These are phyloP conservation scores for Sorex maritimensis DNA, from an alignment of 2,797 vertebrate species.

Conservation along the genomic window DNA sequence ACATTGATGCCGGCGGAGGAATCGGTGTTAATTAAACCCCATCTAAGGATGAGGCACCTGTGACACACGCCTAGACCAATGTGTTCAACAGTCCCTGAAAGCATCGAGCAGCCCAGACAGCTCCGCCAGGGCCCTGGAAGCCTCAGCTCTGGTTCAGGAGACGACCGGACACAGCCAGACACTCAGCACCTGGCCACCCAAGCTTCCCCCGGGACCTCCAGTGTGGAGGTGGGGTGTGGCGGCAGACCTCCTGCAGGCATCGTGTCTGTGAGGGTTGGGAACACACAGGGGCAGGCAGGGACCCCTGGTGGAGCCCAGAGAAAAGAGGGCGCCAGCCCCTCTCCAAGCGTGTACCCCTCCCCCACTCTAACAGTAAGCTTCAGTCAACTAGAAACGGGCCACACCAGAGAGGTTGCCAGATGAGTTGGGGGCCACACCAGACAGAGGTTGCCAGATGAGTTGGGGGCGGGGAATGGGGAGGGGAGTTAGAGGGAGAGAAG, in stretches of 20 bases:
- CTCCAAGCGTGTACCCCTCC: neutral
- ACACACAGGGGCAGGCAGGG: neutral
- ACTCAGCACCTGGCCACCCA: neutral
- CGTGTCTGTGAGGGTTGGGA: neutral
- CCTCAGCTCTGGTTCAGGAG: neutral
- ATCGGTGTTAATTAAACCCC: too few species aligned
- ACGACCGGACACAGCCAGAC: neutral
- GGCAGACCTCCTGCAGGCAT: fast-evolving
- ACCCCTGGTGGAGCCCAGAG: neutral
- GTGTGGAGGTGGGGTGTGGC: too few species aligned
- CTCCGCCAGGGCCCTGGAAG: neutral
- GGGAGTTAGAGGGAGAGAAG: too few species aligned
- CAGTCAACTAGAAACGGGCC: neutral
- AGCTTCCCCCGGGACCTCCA: neutral
- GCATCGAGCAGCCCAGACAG: neutral
- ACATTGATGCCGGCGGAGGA: neutral
- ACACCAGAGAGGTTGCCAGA: neutral
- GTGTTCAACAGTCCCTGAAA: too few species aligned
- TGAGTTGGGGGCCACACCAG: neutral
- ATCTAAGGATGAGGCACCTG: too few species aligned
- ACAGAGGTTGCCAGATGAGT: neutral
- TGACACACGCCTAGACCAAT: too few species aligned
- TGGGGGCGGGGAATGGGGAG: too few species aligned
- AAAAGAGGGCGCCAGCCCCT: neutral
- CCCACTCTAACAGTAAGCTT: neutral